Conservation (phyloP, 2,888 invertebrate genomes). For the Caenorhabditis wallacei region DNA sequence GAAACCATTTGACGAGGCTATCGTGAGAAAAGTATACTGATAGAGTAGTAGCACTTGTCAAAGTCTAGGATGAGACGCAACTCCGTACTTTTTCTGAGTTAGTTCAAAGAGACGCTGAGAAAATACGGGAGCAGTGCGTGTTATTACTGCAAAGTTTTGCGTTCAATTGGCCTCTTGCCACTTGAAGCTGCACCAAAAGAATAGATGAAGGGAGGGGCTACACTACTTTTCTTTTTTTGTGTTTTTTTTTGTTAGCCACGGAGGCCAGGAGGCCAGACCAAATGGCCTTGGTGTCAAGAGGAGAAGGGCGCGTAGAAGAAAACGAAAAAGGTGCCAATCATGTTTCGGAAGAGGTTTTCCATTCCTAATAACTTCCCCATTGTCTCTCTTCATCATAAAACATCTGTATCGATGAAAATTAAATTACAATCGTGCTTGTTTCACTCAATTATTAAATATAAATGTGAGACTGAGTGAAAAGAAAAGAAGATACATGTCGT, state of each 20-base stretch:
- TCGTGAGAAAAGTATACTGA: conserved; percentile 15
- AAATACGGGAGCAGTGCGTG: conserved; percentile 32
- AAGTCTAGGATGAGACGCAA: conserved; percentile 28
- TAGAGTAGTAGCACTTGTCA: conserved; percentile 40
- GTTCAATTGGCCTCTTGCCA: conserved; percentile 60
- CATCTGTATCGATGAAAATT: conserved; percentile 11
- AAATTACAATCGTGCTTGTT: conserved; percentile 1
- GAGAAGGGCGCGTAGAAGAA: conserved; percentile 30
- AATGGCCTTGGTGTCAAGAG: conserved; percentile 61
- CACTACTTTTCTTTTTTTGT: conserved; percentile 41
- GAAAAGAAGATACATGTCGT: conserved; percentile 6
- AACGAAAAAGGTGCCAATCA: conserved; percentile 58
- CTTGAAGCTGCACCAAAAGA: conserved; percentile 61
- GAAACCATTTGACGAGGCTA: conserved; percentile 7
- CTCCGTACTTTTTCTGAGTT: conserved; percentile 41
- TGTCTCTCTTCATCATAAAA: conserved; percentile 18
- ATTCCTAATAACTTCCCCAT: conserved; percentile 43
- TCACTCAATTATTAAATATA: conserved; percentile 21
- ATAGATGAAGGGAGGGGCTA: conserved; percentile 4
- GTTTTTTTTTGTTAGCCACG: conserved; percentile 42
- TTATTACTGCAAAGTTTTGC: conserved; percentile 62
- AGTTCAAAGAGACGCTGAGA: conserved; percentile 39
- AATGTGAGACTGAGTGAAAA: background rate
- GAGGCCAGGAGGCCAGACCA: conserved; percentile 28
- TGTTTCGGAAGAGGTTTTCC: conserved; percentile 37